Evolutionary conservation across 2,797 vertebrate genomes (phyloP).

Genomic region (Siniperca scherzeri): DNA sequence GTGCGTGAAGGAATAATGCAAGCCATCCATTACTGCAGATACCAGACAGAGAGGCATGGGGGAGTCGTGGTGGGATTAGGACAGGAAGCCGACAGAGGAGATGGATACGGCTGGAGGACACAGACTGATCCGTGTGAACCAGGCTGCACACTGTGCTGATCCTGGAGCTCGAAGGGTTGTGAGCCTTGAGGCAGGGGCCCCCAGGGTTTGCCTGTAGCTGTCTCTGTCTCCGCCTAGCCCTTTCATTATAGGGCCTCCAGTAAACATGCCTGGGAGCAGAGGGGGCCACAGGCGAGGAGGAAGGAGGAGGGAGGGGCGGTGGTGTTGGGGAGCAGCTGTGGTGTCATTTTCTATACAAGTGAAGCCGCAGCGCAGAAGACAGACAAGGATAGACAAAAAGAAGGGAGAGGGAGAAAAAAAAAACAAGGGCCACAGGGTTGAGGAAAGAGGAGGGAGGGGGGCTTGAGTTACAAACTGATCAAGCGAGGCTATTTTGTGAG

Average conservation of each 20-base stretch:
- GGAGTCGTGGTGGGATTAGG: constrained; percentile 80
- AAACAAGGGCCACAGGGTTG: constrained; percentile 47
- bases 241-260: constrained; percentile 84
- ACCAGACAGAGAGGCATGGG: constrained; percentile 57
- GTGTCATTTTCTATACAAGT: constrained; percentile 78
- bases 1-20: constrained; percentile 51
- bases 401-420: constrained; percentile 22
- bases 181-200: constrained; percentile 75
- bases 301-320: constrained; percentile 4
- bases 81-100: constrained; percentile 74
- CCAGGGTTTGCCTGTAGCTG: constrained; percentile 82
- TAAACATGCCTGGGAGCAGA: constrained; percentile 77
- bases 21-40: constrained; percentile 65
- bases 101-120: constrained; percentile 80
- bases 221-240: constrained; percentile 75
- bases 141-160: constrained; percentile 81
- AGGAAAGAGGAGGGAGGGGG: constrained; percentile 42
- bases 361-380: constrained; percentile 66
- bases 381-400: constrained; percentile 72
- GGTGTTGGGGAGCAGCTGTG: constrained; percentile 58
- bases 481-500: constrained; percentile 87
- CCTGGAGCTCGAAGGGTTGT: constrained; percentile 77
- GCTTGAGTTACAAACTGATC: constrained; percentile 86
- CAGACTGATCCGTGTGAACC: constrained; percentile 82
- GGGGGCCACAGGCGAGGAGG: constrained; percentile 60